Evolutionary conservation across 2,797 vertebrate genomes (phyloP), one percentile per base, ranked within the genome.

Genomic region (Danio kyathit): DNA sequence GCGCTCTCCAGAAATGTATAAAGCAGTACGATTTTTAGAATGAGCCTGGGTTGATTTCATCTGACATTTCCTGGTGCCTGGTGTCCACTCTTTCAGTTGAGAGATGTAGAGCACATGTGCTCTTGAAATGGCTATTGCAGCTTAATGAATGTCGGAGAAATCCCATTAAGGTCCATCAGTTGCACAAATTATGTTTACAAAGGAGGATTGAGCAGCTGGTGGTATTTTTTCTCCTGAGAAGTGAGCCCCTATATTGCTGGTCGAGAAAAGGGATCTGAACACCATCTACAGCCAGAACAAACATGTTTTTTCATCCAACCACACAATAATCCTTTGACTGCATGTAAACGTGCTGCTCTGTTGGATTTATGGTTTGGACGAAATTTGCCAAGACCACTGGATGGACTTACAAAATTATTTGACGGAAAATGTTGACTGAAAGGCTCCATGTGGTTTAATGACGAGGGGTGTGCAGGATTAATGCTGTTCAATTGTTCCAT

Each of bases 181-280:
- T 79, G 76, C 78, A 77, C 72, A 87, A 84, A 86, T 84, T 38
- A 83, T 86, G 84, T 84, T 84, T 82, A 88, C 70, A 77, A 64
- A 77, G 74, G 80, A 73, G 72, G 21, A 74, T 51, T 52, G 44
- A 86, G 38, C 74, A 87, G 40, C 79, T 76, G 77, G 61, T 75
- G 79, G 61, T 82, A 72, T 86, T 86, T 83, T 76, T 61, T 83
- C 73, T 79, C 76, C 59, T 9, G 29, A 69, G 73, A 79, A 74
- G 78, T 79, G 79, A 85, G 82, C 57, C 67, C 81, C 74, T 76
- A 75, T 74, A 75, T 64, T 59, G 19, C 43, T 72, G 79, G 82
- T 74, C 77, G 79, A 72, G 81, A 64, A 61, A 81, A 56, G 52
- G 71, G 61, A 84, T 82, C 76, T 83, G 67, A 70, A 41, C 80